Evolutionary conservation across 2,113 vertebrate species (phyloP).

Genomic region (Suncus etruscus): DNA sequence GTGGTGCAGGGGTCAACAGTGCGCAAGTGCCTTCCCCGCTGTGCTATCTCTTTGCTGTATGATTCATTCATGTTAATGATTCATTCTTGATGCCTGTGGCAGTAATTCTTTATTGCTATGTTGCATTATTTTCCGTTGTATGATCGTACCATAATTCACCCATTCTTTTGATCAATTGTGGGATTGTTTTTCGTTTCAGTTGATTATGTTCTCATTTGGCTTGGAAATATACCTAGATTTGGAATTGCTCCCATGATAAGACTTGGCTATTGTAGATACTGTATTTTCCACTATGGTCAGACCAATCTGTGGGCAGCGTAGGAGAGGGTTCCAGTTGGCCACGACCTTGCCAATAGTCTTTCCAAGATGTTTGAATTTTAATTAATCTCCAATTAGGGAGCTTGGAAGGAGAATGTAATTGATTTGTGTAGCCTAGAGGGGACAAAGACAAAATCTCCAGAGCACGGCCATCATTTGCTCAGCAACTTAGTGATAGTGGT

Average conservation of each 20-base stretch:
- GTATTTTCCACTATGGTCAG: neutral
- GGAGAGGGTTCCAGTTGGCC: neutral
- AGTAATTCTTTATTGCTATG: neutral
- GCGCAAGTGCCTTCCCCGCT: too few relatives aligned
- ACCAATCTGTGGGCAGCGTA: neutral
- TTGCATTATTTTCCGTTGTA: neutral
- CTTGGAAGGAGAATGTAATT: neutral
- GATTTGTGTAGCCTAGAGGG: neutral
- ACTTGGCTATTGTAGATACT: neutral
- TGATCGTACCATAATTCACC: neutral
- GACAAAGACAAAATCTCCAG: neutral
- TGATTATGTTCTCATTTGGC: neutral
- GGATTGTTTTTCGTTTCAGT: neutral
- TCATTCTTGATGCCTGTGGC: too few relatives aligned
- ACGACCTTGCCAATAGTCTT: neutral
- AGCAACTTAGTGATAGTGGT: neutral
- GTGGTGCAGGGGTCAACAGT: too few relatives aligned
- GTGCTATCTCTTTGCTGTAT: too few relatives aligned
- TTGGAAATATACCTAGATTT: neutral
- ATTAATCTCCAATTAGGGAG: neutral
- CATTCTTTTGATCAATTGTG: neutral
- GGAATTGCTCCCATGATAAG: neutral
- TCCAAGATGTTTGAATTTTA: neutral
- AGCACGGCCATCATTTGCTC: neutral
- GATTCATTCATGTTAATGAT: too few relatives aligned